A percentile compares a stretch with the other conserved stretches of the same genome.
phyloP scores from a whole-genome alignment of 1,140 invertebrate species.

The Zeugodacus cucurbitae region DNA sequence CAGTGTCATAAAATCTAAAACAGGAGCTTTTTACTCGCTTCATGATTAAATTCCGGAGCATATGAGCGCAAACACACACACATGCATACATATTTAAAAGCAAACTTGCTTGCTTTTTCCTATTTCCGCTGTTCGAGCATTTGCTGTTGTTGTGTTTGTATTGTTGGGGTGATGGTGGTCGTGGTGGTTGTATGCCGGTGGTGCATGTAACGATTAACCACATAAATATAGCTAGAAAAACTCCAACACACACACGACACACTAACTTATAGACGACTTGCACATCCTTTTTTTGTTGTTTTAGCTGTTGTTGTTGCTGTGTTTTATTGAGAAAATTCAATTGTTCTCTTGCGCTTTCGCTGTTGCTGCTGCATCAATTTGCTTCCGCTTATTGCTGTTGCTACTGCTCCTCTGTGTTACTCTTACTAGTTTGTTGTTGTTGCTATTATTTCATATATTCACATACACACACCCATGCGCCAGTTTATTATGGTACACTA shows the following conservation, averaged over 20 bases:
- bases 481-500: background rate
- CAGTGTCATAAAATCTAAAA: background rate
- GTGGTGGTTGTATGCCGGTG: background rate
- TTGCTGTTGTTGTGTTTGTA: background rate
- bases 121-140: background rate
- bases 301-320: background rate
- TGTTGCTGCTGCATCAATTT: background rate
- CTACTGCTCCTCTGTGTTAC: background rate
- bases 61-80: background rate
- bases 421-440: background rate
- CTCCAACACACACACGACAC: background rate
- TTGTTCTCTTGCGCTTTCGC: background rate
- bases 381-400: conserved; percentile 24
- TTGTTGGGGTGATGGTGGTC: background rate
- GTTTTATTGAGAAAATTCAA: background rate
- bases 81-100: background rate
- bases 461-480: background rate
- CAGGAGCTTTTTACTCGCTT: background rate
- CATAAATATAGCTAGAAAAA: background rate
- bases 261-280: background rate
- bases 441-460: background rate
- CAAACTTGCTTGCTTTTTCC: background rate
- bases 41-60: background rate
- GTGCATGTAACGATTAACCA: background rate
- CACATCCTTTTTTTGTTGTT: background rate